phyloP scores from a whole-genome alignment of 1,140 invertebrate genomes.

The Lordiphosa collinella region DNA sequence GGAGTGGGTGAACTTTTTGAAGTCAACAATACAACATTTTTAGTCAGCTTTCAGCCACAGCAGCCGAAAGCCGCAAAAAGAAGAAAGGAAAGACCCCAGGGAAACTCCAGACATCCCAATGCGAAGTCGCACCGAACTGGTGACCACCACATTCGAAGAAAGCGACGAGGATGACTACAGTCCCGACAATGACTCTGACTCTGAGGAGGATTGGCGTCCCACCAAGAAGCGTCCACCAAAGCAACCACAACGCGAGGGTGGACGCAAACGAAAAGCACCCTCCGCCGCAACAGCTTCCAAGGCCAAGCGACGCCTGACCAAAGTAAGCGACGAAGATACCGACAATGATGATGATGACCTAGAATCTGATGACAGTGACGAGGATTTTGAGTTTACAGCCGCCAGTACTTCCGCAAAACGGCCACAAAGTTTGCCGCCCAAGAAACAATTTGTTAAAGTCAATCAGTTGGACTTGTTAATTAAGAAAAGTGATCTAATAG shows the following conservation, averaged over 20 bases:
- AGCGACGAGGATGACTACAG: constrained; percentile 76
- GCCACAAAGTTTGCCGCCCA: constrained; percentile 51
- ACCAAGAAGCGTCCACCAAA: constrained; percentile 63
- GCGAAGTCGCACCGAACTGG: constrained; percentile 78
- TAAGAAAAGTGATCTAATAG: constrained; percentile 56
- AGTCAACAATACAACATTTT: constrained; percentile 58
- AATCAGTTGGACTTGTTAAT: constrained; percentile 54
- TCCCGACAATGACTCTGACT: constrained; percentile 71
- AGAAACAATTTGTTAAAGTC: constrained; percentile 60
- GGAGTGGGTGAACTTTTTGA: constrained; percentile 15
- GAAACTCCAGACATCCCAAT: constrained; percentile 38
- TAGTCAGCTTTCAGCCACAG: constrained; percentile 44
- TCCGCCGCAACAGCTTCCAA: constrained; percentile 26
- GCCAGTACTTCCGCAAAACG: constrained; percentile 45
- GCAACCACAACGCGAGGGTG: constrained; percentile 34
- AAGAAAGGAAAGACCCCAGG: constrained; percentile 9
- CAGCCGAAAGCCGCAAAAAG: constrained; percentile 12
- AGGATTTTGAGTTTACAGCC: constrained; percentile 41
- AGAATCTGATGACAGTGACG: constrained; percentile 56
- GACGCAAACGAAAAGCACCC: constrained; percentile 55
- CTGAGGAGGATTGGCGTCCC: constrained; percentile 77
- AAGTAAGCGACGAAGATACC: constrained; percentile 57
- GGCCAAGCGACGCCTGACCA: constrained; percentile 46
- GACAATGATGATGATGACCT: constrained; percentile 37
- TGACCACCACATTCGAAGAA: constrained; percentile 77